Base-by-base conservation (phyloP, 1,140 invertebrate genomes). In the Oreohelix idahoensis region DNA sequence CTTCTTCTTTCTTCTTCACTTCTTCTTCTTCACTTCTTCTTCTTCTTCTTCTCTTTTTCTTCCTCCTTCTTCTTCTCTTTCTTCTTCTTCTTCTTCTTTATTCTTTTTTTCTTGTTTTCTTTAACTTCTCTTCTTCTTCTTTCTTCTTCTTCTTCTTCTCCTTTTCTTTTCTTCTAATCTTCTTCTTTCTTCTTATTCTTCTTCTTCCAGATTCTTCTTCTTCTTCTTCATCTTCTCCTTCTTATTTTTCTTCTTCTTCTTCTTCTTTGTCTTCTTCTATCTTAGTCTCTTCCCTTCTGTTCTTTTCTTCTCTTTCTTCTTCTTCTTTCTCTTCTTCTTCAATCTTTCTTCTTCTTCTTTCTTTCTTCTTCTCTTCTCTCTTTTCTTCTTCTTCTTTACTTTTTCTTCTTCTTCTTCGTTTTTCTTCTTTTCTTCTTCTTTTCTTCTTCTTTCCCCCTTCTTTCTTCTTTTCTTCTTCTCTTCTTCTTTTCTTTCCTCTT, bases 241-340 rank as follows among this genome's bases (percentile, higher is more conserved):
- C n/a, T 70, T 23, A 70, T 23, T 80, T 23, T 42, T 23, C 70
- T 23, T n/a, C n/a, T 70, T 13, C 42, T n/a, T 80, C n/a, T 70
- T 32, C 39, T 20, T 80, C n/a, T 70, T 32, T 80, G 26, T 80
- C 20, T 70, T 23, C 70, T n/a, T 80, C n/a, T 42, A 13, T 80
- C 38, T 66, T 23, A 11, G 10, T 74, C 36, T 13, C 32, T 29
- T 23, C n/a, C 17, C 26, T 38, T 75, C 35, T 53, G 20, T 42
- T 32, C 15, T 10, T 75, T 29, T 32, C 53, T 63, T 20, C 39
- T 26, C 29, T 39, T 35, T 51, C 17, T 32, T 29, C 49, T 53
- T 36, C 75, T 29, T 63, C 49, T 76, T 15, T 83, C 70, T 70
- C 29, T 76, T 13, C 32, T 23, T 32, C 63, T 66, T 23, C 11